Evolutionary conservation across 1,140 invertebrate genomes (phyloP), one percentile per base, ranked within the genome.

Genomic region (Drosophila simulans): DNA sequence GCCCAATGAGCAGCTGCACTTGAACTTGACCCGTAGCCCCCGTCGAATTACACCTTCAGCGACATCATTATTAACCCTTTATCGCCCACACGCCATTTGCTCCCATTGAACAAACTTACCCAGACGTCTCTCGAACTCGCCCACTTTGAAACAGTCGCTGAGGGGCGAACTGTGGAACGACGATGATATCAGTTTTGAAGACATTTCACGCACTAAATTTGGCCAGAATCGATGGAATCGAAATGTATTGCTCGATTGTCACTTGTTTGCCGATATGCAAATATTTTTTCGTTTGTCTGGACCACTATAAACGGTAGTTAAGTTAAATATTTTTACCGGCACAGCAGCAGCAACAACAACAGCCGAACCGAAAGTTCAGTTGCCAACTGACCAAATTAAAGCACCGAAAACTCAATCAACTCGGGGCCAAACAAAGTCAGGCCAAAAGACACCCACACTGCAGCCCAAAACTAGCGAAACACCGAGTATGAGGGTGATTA

Each of bases 121-220:
- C 60, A 91, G 73, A 76, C 90, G 90, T 83, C 90, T 73, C 82
- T 91, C 90, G 65, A 91, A 91, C 54, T 54, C 90, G 90, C 90
- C 90, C 76, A 91, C 90, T 80, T 91, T 91, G 54, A 91, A 91
- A 58, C 80, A 89, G 64, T 91, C 90, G 59, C 77, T 91, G 43
- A 89, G 85, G 66, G 84, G 86, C 60, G 86, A 74, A 65, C 90
- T 91, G 70, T 91, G 77, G 75, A 91, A 91, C 81, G 90, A 91
- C 69, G 90, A 90, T 86, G 90, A 91, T 78, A 90, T 89, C 73
- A 91, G 83, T 89, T 89, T 90, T 52, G 90, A 82, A 80, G 90
- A 79, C 90, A 91, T 91, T 82, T 80, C 72, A 70, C 63, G 51
- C 63, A 55, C 57, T 58, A 75, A 88, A 84, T 83, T 80, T 80